phyloP scores from a whole-genome alignment of 2,113 vertebrate genomes.

The Steatornis caripensis region DNA sequence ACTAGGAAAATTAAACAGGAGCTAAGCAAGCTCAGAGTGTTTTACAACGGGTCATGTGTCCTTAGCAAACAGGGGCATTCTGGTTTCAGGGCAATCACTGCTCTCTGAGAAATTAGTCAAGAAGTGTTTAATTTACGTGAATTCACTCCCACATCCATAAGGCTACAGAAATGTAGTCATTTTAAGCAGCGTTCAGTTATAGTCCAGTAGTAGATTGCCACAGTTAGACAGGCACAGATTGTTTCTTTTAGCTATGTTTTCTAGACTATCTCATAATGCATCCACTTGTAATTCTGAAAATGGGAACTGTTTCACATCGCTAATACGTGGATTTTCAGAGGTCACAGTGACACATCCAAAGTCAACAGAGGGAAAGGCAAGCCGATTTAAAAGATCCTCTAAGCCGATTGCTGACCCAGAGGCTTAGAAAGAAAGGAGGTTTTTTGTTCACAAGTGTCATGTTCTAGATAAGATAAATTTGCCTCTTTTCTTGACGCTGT shows the following conservation, averaged over 20 bases:
- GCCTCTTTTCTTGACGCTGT: background rate
- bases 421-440: background rate
- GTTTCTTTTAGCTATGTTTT: background rate
- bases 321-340: background rate
- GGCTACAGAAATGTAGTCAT: background rate
- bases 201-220: background rate
- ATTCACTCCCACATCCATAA: background rate
- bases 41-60: background rate
- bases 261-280: background rate
- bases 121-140: background rate
- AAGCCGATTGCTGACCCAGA: background rate
- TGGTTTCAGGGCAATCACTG: background rate
- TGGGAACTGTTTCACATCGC: background rate
- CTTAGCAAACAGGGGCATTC: background rate
- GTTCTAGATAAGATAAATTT: background rate
- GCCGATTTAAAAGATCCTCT: background rate
- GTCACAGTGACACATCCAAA: background rate
- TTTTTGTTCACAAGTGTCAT: rapidly evolving
- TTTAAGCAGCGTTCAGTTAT: background rate
- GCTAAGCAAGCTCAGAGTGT: background rate
- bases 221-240: background rate
- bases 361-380: background rate
- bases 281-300: background rate
- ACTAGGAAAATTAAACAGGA: background rate
- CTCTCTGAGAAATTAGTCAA: background rate